Evolutionary conservation across 2,113 vertebrate genomes (phyloP).

Genomic region (Dasyornis broadbenti): DNA sequence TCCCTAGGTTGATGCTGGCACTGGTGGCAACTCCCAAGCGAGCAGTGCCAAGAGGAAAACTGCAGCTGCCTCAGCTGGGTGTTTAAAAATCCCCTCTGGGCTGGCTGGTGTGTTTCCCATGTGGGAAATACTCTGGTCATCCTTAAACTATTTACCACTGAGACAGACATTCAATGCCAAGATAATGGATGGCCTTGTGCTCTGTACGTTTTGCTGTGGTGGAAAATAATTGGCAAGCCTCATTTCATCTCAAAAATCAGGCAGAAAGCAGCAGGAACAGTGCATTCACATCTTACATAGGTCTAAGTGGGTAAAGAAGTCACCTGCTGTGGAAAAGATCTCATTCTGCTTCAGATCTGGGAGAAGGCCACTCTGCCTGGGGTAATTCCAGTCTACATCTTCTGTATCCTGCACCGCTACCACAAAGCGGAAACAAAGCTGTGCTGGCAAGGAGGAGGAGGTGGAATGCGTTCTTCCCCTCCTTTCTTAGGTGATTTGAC

Average conservation of each 20-base stretch:
- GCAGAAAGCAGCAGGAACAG: background rate
- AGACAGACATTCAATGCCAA: background rate
- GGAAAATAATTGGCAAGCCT: background rate
- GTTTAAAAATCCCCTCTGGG: background rate
- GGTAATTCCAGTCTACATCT: background rate
- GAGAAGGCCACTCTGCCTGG: background rate
- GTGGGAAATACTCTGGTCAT: background rate
- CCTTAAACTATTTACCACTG: background rate
- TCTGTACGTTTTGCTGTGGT: background rate
- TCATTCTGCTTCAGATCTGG: background rate
- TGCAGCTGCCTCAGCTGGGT: background rate
- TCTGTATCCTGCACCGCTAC: background rate
- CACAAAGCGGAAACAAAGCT: background rate
- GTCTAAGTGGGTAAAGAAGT: background rate
- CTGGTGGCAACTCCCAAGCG: background rate
- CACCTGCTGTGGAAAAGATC: background rate
- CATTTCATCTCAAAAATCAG: background rate
- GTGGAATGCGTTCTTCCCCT: accelerated
- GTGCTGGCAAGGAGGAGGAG: background rate
- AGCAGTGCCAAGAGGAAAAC: background rate
- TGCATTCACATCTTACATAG: accelerated
- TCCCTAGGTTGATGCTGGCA: background rate
- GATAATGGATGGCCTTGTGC: background rate
- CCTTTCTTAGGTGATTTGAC: background rate
- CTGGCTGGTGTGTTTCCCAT: background rate